Evolutionary conservation across 2,888 invertebrate species (phyloP).

Genomic region (Macrostomum cliftonense): DNA sequence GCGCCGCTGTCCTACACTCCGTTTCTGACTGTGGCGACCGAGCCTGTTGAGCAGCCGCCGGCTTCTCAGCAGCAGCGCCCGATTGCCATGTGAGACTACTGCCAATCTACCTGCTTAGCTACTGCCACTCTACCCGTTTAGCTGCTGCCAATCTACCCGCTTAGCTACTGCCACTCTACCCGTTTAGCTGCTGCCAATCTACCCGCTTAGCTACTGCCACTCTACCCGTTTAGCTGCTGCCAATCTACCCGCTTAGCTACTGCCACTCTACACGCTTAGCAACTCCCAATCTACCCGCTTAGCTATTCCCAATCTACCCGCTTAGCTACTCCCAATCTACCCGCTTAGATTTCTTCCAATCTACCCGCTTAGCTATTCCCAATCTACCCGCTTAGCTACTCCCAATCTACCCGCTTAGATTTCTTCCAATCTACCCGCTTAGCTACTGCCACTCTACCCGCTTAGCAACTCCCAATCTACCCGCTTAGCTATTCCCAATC

Average conservation of each 20-base stretch:
- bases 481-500: neutral
- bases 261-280: too few species aligned
- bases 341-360: neutral
- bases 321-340: too few species aligned
- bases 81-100: too few species aligned
- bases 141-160: neutral
- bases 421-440: neutral
- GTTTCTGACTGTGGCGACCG: too few species aligned
- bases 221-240: too few species aligned
- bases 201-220: neutral
- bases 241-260: neutral
- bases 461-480: neutral
- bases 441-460: too few species aligned
- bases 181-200: neutral
- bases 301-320: neutral
- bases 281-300: neutral
- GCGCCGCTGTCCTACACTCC: too few species aligned
- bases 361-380: neutral
- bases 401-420: too few species aligned
- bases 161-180: too few species aligned
- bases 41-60: too few species aligned
- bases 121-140: too few species aligned
- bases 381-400: neutral
- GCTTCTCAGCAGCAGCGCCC: too few species aligned
- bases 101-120: neutral